Percentiles rank a stretch among this genome's conserved stretches.
phyloP scores from a whole-genome alignment of 1,140 invertebrate species.

The Cyclina sinensis region DNA sequence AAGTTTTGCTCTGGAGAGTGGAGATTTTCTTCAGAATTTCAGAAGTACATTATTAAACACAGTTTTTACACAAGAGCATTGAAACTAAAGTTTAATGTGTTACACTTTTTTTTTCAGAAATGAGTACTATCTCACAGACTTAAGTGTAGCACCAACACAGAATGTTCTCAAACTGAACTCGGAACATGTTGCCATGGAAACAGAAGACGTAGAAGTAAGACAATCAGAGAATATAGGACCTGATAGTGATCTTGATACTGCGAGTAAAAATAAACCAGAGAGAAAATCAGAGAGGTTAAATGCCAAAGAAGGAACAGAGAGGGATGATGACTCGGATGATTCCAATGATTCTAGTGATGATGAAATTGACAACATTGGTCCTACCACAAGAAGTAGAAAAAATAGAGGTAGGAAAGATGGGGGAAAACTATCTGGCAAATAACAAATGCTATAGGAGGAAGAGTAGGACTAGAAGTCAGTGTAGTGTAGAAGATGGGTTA shows the following conservation, averaged over 20 bases:
- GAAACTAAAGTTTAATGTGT: too few relatives aligned
- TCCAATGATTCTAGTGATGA: slow-evolving; percentile 7
- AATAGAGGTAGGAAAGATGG: neutral
- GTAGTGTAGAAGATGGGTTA: neutral
- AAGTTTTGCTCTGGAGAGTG: too few relatives aligned
- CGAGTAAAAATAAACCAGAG: neutral
- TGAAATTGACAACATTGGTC: neutral
- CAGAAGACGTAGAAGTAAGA: neutral
- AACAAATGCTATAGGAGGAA: neutral
- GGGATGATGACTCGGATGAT: neutral
- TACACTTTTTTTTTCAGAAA: slow-evolving; percentile 76
- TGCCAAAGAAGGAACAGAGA: neutral
- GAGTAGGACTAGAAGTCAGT: slow-evolving; percentile 38
- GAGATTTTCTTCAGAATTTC: too few relatives aligned
- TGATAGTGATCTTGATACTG: too few relatives aligned
- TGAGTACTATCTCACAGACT: slow-evolving; percentile 82
- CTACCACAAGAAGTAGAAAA: neutral
- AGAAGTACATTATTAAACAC: too few relatives aligned
- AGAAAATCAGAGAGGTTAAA: neutral
- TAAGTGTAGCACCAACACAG: slow-evolving; percentile 81
- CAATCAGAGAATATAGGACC: neutral
- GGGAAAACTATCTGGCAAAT: neutral
- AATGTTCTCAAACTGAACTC: slow-evolving; percentile 72
- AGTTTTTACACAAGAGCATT: too few relatives aligned
- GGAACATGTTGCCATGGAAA: slow-evolving; percentile 25